Base-by-base conservation (phyloP, 1,140 invertebrate species). In the Riptortus pedestris region DNA sequence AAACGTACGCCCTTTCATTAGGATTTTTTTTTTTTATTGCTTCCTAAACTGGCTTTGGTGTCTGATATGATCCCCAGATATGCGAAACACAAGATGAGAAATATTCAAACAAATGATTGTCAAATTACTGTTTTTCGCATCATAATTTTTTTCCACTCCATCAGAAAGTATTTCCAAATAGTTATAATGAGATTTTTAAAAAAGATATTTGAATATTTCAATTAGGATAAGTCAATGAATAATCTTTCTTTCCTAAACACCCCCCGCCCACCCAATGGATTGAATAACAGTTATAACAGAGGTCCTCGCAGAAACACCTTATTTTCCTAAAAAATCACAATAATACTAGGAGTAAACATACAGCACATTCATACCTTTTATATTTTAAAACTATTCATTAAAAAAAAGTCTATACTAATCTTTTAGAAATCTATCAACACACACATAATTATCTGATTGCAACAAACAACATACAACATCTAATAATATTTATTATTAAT, bases 401-500 rank as follows among this genome's bases (percentile, higher is more conserved):
- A 55, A 55, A 47, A 47, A 24, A 59, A 59, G 27, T 31, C 27
- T 59, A 59, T 59, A 63, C 29, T 62, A 62, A 57, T 62, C 47
- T 43, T 48, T 60, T 59, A 63, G 57, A 60, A 47, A 64, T 59
- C 45, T 26, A 62, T 65, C 51, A 65, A 65, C 64, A 62, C 64
- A 65, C 64, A 65, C 59, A 57, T 65, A 65, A 65, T 65, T 33
- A 65, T 65, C 64, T 65, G 64, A 65, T 65, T 65, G 55, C 51
- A 65, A 65, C 64, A 62, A 57, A 65, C 64, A 65, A 65, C 62
- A 68, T 67, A 67, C 66, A 66, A 65, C 66, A 66, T 67, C 62
- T 65, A 63, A 66, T 65, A 64, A 65, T 68, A 66, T 68, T 66
- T 68, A 68, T 69, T 65, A 67, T 66, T 66, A 64, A 43, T 67